These are phyloP conservation scores for Colostygia pectinataria DNA, from an alignment of 2,888 invertebrate species.

Conservation along the genomic window DNA sequence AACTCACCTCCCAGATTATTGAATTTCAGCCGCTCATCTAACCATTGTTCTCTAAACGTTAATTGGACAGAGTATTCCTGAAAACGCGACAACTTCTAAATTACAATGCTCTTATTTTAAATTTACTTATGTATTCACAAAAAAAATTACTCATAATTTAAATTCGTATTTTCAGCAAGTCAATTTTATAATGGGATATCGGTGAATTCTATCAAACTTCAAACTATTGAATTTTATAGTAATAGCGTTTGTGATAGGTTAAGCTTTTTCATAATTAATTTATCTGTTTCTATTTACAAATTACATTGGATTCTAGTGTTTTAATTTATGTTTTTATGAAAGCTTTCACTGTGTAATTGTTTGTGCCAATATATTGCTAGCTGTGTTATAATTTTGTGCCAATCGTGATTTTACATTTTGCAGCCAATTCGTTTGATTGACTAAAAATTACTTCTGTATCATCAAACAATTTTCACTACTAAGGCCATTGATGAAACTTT, in stretches of 20 bases:
- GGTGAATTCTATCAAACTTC: constrained; percentile 7
- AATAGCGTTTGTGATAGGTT: constrained; percentile 22
- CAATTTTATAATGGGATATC: constrained; percentile 44
- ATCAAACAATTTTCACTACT: constrained; percentile 18
- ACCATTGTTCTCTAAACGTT: constrained; percentile 98
- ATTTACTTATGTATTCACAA: constrained; percentile 30
- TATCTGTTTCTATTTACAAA: constrained; percentile 19
- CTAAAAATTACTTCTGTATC: constrained; percentile 14
- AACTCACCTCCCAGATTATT: constrained; percentile 91
- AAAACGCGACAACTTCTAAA: constrained; percentile 53
- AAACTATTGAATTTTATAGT: constrained; percentile 18
- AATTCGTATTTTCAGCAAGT: constrained; percentile 31
- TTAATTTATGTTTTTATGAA: constrained; percentile 38
- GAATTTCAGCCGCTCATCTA: constrained; percentile 95
- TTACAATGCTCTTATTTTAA: constrained; percentile 1
- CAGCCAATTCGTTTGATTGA: constrained; percentile 28
- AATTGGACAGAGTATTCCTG: constrained; percentile 99
- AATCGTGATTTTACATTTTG: constrained; percentile 26
- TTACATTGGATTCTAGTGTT: constrained; percentile 34
- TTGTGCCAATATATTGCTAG: constrained; percentile 54
- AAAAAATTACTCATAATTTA: constrained; percentile 32
- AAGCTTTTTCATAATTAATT: constrained; percentile 28
- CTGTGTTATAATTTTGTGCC: constrained; percentile 31
- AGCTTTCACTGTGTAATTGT: constrained; percentile 44
- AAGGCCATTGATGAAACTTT: constrained; percentile 35